Conservation (phyloP, 2,888 invertebrate species). For the Drosophila prostipennis region DNA sequence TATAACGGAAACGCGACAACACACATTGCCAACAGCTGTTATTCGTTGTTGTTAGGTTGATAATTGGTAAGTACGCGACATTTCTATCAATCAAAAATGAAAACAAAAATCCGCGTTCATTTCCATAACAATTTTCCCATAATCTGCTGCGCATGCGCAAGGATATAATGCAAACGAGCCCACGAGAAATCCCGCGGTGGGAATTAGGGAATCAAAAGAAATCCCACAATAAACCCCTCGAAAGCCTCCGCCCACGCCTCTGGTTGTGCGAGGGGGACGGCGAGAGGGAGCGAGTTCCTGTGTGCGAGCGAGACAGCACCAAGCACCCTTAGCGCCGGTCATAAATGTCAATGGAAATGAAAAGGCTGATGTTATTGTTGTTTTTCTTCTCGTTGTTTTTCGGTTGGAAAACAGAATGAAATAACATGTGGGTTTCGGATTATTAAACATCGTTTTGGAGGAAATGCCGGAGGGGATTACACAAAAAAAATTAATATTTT, state of each 20-base stretch:
- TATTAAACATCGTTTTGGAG: constrained; percentile 10
- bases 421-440: constrained; percentile 31
- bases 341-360: constrained; percentile 76
- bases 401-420: constrained; percentile 13
- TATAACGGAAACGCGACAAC: constrained; percentile 28
- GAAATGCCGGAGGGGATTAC: constrained; percentile 22
- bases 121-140: constrained; percentile 66
- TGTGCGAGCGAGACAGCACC: constrained; percentile 28
- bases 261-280: background rate
- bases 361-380: constrained; percentile 44
- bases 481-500: constrained; percentile 8
- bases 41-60: constrained; percentile 11
- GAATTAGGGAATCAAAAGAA: constrained; percentile 50
- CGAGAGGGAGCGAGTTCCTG: constrained; percentile 8
- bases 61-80: constrained; percentile 23
- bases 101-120: constrained; percentile 38
- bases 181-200: constrained; percentile 63
- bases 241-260: constrained; percentile 34
- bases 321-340: constrained; percentile 75
- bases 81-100: constrained; percentile 58
- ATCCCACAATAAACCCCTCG: constrained; percentile 56
- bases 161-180: constrained; percentile 23
- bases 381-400: constrained; percentile 25
- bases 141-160: constrained; percentile 68
- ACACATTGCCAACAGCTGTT: constrained; percentile 69